Evolutionary conservation across 2,888 invertebrate species (phyloP).

Genomic region (Drosophila paramelanica): DNA sequence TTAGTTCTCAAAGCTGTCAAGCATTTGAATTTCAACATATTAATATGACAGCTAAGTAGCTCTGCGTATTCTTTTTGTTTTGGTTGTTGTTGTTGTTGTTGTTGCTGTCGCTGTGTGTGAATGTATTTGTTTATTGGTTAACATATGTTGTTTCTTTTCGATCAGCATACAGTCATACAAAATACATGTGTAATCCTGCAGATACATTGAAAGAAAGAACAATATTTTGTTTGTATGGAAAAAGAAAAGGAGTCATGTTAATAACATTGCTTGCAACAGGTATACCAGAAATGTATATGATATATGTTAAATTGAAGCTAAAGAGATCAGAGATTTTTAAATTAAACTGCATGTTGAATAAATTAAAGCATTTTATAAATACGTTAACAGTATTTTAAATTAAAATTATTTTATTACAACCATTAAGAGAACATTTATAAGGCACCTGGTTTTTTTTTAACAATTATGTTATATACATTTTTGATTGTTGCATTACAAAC

Average conservation of each 20-base stretch:
- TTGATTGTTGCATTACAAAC: neutral
- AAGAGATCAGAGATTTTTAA: slow-evolving; percentile 33
- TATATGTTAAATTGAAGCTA: slow-evolving; percentile 1
- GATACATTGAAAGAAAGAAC: slow-evolving; percentile 35
- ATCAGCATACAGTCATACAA: slow-evolving; percentile 45
- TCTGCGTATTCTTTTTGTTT: slow-evolving; percentile 12
- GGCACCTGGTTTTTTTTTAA: too few species aligned
- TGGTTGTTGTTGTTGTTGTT: slow-evolving; percentile 13
- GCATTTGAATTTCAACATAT: slow-evolving; percentile 23
- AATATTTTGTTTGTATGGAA: slow-evolving; percentile 16
- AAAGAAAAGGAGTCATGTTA: slow-evolving; percentile 54
- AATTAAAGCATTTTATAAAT: too few species aligned
- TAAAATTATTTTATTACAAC: too few species aligned
- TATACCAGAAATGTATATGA: slow-evolving; percentile 18
- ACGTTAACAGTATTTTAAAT: neutral
- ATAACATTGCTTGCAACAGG: slow-evolving; percentile 56
- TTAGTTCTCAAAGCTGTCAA: slow-evolving; percentile 35
- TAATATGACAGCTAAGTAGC: slow-evolving; percentile 15
- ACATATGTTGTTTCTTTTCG: slow-evolving; percentile 31
- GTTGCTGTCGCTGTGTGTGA: slow-evolving; percentile 18
- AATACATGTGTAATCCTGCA: slow-evolving; percentile 43
- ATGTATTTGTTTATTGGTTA: slow-evolving; percentile 29
- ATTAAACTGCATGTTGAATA: too few species aligned
- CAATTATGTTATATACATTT: too few species aligned
- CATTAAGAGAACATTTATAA: too few species aligned